Percentiles rank a stretch among this genome's conserved stretches.
Evolutionary conservation across 2,888 invertebrate genomes (phyloP).

Genomic region (Drosophila paucipuncta): DNA sequence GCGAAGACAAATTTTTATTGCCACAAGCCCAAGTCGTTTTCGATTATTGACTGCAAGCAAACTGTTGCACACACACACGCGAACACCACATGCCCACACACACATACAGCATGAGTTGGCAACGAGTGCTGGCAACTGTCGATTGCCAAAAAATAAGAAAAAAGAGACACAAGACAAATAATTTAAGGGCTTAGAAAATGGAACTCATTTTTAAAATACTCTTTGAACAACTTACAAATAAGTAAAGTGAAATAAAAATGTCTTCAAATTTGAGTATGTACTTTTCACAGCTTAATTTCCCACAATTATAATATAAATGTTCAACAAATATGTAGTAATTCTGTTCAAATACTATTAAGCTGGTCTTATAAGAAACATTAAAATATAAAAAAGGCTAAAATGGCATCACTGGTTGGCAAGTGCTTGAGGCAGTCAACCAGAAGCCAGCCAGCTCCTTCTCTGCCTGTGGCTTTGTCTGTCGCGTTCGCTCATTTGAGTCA

Average conservation of each 20-base stretch:
- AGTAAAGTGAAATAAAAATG: background rate
- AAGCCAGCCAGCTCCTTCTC: constrained; percentile 15
- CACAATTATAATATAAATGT: too few relatives aligned
- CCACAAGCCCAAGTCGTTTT: constrained; percentile 70
- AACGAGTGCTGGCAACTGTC: background rate
- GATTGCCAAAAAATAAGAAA: background rate
- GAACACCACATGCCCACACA: constrained; percentile 11
- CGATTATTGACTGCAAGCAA: constrained; percentile 75
- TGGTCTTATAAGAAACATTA: background rate
- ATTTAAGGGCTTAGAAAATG: background rate
- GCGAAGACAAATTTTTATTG: constrained; percentile 77
- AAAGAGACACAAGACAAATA: background rate
- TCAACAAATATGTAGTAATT: background rate
- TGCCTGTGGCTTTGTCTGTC: constrained; percentile 59
- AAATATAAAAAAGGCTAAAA: background rate
- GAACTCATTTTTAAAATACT: background rate
- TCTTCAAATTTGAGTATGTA: background rate
- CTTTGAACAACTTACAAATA: background rate
- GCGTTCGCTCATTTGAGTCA: constrained; percentile 76
- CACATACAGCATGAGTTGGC: background rate
- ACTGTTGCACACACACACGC: constrained; percentile 57
- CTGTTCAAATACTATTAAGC: background rate
- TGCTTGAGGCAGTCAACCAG: constrained; percentile 4
- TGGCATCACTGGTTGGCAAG: constrained; percentile 9
- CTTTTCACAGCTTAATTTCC: background rate